Conservation (phyloP, 2,113 vertebrate species). For the Athene noctua region DNA sequence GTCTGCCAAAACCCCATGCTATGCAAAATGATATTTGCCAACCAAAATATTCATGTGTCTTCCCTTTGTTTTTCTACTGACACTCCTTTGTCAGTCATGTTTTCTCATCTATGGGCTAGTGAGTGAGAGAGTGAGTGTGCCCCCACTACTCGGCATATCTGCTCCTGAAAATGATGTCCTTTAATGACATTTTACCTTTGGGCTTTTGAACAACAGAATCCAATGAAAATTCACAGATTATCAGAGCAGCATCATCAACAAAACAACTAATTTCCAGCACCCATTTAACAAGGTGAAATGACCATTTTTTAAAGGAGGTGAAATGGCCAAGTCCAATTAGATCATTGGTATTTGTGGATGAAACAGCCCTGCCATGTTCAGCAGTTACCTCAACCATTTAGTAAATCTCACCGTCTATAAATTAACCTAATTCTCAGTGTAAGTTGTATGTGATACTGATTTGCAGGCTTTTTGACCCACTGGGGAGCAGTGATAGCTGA, state of each 20-base stretch:
- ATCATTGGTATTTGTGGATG: rapidly evolving
- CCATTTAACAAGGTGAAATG: background rate
- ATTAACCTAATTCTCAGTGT: background rate
- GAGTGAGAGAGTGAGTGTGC: background rate
- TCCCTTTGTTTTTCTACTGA: background rate
- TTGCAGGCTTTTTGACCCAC: background rate
- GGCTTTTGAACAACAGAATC: background rate
- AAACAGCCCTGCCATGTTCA: background rate
- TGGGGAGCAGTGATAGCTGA: background rate
- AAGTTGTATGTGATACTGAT: background rate
- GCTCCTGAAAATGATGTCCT: rapidly evolving
- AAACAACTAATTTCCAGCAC: background rate
- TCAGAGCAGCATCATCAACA: background rate
- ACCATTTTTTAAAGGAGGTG: background rate
- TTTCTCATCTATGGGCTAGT: background rate
- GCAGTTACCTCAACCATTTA: background rate
- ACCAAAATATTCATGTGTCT: background rate
- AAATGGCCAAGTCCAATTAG: background rate
- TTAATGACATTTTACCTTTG: background rate
- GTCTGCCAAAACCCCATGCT: background rate
- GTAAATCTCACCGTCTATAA: background rate
- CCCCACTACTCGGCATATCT: rapidly evolving
- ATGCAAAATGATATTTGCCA: background rate
- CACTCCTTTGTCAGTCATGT: background rate
- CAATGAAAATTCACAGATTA: background rate